phyloP scores from a whole-genome alignment of 1,140 invertebrate genomes.

The Caenorhabditis tropicalis region DNA sequence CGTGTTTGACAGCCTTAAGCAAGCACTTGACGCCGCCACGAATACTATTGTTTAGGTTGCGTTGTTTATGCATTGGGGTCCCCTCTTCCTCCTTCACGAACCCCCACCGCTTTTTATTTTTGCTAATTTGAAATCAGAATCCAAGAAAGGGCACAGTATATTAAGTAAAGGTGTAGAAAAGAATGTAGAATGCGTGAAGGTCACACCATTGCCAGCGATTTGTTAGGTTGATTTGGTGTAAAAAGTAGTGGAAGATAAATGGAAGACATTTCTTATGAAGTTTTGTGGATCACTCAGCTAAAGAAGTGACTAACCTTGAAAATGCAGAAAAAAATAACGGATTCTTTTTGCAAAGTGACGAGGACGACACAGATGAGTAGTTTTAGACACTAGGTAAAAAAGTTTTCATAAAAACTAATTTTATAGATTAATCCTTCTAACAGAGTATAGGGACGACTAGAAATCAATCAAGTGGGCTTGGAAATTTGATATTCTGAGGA shows the following conservation, averaged over 20 bases:
- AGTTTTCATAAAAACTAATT: no score
- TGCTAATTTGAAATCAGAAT: conserved; percentile 30
- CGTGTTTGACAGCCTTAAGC: conserved; percentile 43
- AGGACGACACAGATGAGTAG: background rate
- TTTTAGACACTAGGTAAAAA: background rate
- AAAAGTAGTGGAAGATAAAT: background rate
- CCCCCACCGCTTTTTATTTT: background rate
- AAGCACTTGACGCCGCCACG: conserved; percentile 37
- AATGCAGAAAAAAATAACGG: background rate
- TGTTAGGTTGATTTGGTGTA: background rate
- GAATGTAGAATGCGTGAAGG: conserved; percentile 22
- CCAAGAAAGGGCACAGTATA: conserved; percentile 27
- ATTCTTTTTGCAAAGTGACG: background rate
- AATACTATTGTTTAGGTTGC: conserved; percentile 41
- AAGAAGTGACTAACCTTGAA: background rate
- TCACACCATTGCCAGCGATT: background rate
- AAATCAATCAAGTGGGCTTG: no score
- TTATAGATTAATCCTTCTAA: no score
- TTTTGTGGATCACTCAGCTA: background rate
- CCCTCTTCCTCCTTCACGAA: background rate
- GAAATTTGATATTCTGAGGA: no score
- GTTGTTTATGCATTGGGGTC: conserved; percentile 4
- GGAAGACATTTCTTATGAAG: background rate
- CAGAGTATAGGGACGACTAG: no score
- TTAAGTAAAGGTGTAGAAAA: background rate